Evolutionary conservation across 2,113 vertebrate genomes (phyloP).

Genomic region (Seriola aureovittata): DNA sequence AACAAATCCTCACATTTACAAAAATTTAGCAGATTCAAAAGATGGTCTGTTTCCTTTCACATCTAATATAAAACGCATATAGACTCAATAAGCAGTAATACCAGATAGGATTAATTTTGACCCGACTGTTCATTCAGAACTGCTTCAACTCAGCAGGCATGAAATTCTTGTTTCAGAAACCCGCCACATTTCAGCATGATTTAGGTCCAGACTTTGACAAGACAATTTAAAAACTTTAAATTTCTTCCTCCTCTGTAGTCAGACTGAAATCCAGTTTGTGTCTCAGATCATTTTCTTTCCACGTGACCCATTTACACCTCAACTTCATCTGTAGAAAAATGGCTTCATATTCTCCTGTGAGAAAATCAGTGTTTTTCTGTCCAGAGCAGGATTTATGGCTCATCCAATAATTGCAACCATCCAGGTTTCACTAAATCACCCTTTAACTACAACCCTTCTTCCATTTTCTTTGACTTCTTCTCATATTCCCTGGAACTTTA

Average conservation of each 20-base stretch:
- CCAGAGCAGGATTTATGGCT: constrained; percentile 9
- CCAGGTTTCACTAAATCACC: constrained; percentile 2
- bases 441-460: neutral
- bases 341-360: constrained; percentile 3
- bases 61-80: constrained; percentile 1
- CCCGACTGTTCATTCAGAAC: constrained; percentile 39
- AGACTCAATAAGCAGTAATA: constrained; percentile 19
- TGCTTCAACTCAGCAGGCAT: constrained; percentile 48
- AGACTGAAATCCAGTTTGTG: neutral
- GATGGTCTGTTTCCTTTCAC: constrained; percentile 29
- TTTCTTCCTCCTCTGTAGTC: constrained; percentile 28
- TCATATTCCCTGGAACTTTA: neutral
- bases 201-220: constrained; percentile 36
- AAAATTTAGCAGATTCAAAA: constrained; percentile 28
- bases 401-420: constrained; percentile 4
- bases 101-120: constrained; percentile 45
- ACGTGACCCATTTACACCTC: constrained; percentile 25
- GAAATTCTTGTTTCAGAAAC: constrained; percentile 56
- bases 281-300: constrained; percentile 7
- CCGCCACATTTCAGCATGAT: constrained; percentile 27
- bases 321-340: constrained; percentile 6
- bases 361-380: neutral
- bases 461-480: constrained; percentile 14
- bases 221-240: constrained; percentile 50
- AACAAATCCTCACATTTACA: constrained; percentile 18